Percentiles rank a stretch among this genome's conserved stretches.
Evolutionary conservation across 2,797 vertebrate species (phyloP).

Genomic region (Macropus fuliginosus): DNA sequence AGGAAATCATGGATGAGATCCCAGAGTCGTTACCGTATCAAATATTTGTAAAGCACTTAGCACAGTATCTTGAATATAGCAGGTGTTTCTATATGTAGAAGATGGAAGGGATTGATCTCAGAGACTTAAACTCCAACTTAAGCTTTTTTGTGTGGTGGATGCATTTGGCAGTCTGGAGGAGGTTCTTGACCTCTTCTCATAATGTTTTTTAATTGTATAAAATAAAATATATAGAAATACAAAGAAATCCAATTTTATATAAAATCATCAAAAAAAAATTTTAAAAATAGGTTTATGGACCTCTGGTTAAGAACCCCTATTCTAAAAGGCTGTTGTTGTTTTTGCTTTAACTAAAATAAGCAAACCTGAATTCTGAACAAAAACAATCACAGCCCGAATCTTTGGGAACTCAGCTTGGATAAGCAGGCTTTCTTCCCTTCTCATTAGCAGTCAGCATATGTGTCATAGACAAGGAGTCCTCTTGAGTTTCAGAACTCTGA

Average conservation of each 20-base stretch:
- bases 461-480: neutral
- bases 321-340: neutral
- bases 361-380: neutral
- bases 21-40: neutral
- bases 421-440: neutral
- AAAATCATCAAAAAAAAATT: neutral
- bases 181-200: neutral
- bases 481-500: neutral
- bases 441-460: neutral
- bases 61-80: neutral
- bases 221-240: neutral
- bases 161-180: neutral
- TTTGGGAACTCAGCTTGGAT: neutral
- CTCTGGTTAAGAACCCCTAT: neutral
- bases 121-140: neutral
- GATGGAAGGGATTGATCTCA: neutral
- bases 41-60: neutral
- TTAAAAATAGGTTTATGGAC: neutral
- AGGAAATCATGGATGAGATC: neutral
- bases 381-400: neutral
- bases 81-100: neutral
- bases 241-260: neutral
- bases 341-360: neutral
- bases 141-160: neutral
- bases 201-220: neutral